Conservation (phyloP, 2,888 invertebrate species). For the Helobdella robusta region DNA sequence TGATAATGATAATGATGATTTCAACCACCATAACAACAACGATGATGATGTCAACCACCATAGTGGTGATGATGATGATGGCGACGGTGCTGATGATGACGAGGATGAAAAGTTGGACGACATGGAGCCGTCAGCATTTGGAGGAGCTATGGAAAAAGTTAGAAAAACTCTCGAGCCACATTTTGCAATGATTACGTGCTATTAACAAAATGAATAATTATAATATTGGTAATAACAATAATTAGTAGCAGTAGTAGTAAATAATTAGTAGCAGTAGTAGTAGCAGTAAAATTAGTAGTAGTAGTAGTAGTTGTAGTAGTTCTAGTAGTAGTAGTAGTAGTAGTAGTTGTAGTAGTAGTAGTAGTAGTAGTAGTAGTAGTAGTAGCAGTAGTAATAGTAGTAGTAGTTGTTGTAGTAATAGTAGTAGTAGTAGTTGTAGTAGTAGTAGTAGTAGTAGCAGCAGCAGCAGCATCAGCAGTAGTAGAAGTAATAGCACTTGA, state of each 20-base stretch:
- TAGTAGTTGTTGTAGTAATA: background rate
- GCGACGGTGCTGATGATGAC: background rate
- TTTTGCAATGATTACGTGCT: background rate
- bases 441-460: background rate
- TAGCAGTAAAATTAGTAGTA: slow-evolving; percentile 1
- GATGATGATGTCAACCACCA: background rate
- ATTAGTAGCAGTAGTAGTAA: background rate
- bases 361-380: background rate
- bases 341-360: background rate
- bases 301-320: background rate
- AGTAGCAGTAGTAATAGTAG: background rate
- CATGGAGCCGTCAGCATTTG: background rate
- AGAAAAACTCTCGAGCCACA: background rate
- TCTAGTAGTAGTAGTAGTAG: background rate
- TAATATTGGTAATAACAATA: background rate
- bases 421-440: background rate
- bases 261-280: background rate
- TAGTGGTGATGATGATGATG: slow-evolving; percentile 3
- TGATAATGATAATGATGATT: slow-evolving; percentile 11
- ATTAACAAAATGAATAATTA: background rate
- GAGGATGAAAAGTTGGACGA: background rate
- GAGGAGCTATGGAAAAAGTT: background rate
- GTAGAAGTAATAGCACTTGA: too few relatives aligned
- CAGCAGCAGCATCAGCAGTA: too few relatives aligned
- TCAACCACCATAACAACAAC: background rate